These are phyloP conservation scores for Sinotaia quadrata DNA, from an alignment of 2,888 invertebrate genomes.

Conservation along the genomic window DNA sequence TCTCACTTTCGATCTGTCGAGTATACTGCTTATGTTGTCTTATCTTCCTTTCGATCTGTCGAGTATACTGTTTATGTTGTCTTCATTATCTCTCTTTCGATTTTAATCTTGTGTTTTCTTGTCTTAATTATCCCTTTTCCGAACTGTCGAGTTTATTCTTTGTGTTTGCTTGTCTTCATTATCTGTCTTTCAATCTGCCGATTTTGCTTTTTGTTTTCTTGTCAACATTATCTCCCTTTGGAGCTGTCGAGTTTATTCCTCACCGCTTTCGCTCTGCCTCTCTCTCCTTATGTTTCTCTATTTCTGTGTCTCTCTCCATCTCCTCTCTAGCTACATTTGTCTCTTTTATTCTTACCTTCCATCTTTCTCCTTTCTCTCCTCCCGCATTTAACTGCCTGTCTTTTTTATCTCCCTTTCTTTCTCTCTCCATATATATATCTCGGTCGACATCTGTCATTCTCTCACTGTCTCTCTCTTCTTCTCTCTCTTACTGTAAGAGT, in stretches of 20 bases:
- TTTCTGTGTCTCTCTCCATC: background rate
- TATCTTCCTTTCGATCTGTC: background rate
- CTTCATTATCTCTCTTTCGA: too few relatives aligned
- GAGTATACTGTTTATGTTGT: too few relatives aligned
- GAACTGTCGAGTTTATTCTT: too few relatives aligned
- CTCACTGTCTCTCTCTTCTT: background rate
- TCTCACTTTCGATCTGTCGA: too few relatives aligned
- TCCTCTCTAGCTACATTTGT: background rate
- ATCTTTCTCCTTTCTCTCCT: background rate
- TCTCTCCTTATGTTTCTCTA: background rate
- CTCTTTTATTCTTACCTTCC: background rate
- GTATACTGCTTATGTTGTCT: background rate
- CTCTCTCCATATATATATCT: too few relatives aligned
- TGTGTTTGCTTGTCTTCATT: slow-evolving; percentile 1
- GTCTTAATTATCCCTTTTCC: too few relatives aligned
- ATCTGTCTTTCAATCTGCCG: background rate
- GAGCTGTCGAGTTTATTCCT: too few relatives aligned
- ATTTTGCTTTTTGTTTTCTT: background rate
- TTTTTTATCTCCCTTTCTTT: background rate
- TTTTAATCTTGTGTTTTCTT: too few relatives aligned
- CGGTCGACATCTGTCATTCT: too few relatives aligned
- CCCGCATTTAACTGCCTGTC: too few relatives aligned
- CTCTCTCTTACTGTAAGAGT: background rate
- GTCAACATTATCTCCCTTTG: too few relatives aligned
- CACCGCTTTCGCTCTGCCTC: too few relatives aligned